Percentiles rank a stretch among this genome's conserved stretches.
These are phyloP conservation scores for Orchesella cincta DNA, from an alignment of 1,140 invertebrate species.

Conservation along the genomic window DNA sequence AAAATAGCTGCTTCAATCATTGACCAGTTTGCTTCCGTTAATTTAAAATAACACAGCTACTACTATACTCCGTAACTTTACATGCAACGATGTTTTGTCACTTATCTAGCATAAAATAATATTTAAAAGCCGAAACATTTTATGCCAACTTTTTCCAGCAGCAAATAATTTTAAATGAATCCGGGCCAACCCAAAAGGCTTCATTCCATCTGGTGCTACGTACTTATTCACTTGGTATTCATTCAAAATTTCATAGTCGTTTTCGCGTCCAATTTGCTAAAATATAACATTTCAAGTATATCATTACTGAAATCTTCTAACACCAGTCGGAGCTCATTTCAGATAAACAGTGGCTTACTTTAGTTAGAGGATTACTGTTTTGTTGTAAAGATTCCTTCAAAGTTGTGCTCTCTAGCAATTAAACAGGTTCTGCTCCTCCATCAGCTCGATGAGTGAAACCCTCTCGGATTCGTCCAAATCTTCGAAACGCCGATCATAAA, in stretches of 20 bases:
- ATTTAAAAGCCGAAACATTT: no score
- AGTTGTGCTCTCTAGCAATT: conserved; percentile 66
- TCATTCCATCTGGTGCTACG: conserved; percentile 68
- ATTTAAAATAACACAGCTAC: no score
- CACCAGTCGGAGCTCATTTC: conserved; percentile 38
- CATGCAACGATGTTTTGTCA: no score
- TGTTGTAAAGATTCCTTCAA: conserved; percentile 77
- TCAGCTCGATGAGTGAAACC: conserved; percentile 71
- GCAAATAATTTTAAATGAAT: conserved; percentile 70
- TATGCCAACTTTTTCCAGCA: conserved; percentile 77
- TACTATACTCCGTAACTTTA: no score
- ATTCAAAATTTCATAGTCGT: conserved; percentile 73
- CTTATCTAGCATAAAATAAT: no score
- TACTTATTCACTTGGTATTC: conserved; percentile 81
- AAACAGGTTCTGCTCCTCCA: conserved; percentile 73
- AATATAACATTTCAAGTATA: no score
- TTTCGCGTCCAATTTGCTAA: conserved; percentile 75
- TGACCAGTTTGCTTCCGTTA: no score
- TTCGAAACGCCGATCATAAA: conserved; percentile 70
- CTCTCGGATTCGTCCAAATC: conserved; percentile 69
- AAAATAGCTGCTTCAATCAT: no score
- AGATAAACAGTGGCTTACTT: conserved; percentile 61
- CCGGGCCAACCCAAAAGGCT: conserved; percentile 73
- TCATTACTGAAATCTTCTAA: no score
- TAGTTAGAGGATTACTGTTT: conserved; percentile 80